Base-by-base conservation (phyloP, 2,113 vertebrate genomes). In the Leucopsar rothschildi region DNA sequence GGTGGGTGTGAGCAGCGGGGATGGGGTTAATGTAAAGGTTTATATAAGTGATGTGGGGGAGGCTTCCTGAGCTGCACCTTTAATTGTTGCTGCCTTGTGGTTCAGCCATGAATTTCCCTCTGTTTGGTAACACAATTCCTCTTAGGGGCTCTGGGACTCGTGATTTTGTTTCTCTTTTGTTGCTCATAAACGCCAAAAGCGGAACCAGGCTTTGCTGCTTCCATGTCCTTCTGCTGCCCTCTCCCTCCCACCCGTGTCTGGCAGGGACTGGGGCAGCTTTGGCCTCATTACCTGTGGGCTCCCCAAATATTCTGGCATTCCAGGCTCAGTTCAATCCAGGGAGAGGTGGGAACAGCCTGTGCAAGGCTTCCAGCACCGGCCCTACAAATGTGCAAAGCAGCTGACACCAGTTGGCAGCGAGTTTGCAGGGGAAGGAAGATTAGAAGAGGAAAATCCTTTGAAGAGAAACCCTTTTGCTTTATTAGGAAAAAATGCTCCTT, bases 391-490 rank as follows among this genome's bases (percentile, higher is more conserved):
- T 33, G 33, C n/a, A 39, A 33, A 80, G 84, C 68, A 91, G 84
- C 92, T 92, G 92, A 29, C 2, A 1, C 84, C 94, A 69, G 68
- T 10, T 94, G 92, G 92, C 70, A 78, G 68, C 16, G 1, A 23
- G 65, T 64, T 83, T 3, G 5, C 13, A 2, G 44, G 77, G 92
- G 78, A 42, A 81, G 92, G 78, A 42, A 81, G 84, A 77, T 86
- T 33, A 81, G 72, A 84, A 31, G 31, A 81, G 69, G 81, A 56
- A 93, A 93, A 78, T 78, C 69, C 87, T 61, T 66, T 45, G 87
- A 77, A 70, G 84, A 81, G 69, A 86, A 89, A 84, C 22, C 31
- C 37, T 91, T 91, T 91, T 73, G 60, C 78, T 91, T 93, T 78
- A 55, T 73, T 91, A 78, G 88, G 95, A 65, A 87, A 61, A 84